These are phyloP conservation scores for Mantis religiosa DNA, from an alignment of 2,888 invertebrate genomes.

Conservation along the genomic window DNA sequence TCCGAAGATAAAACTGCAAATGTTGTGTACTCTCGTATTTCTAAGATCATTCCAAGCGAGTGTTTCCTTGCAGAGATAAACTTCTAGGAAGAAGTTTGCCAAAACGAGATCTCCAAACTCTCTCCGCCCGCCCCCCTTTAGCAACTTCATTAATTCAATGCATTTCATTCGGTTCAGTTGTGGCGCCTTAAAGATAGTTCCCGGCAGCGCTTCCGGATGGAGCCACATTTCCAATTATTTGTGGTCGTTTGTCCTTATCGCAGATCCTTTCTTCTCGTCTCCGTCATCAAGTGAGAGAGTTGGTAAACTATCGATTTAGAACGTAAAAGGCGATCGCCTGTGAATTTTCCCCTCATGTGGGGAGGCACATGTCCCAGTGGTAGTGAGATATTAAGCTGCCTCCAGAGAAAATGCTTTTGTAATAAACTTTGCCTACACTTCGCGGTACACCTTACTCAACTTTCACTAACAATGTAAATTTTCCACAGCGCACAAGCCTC, in stretches of 20 bases:
- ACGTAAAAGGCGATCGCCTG: not conserved
- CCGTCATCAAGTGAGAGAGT: not conserved
- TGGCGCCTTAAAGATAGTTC: not conserved
- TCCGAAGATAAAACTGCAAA: not conserved
- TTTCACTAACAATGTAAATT: not conserved
- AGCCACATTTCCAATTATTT: not conserved
- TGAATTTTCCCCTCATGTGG: not conserved
- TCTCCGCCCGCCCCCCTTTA: not conserved
- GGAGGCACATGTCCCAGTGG: not conserved
- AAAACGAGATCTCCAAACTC: not conserved
- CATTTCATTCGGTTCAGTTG: not conserved
- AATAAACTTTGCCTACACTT: not conserved
- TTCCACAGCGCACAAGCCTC: not conserved
- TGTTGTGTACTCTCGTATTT: not conserved
- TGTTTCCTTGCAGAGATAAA: not conserved
- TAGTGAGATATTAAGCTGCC: not conserved
- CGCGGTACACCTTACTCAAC: not conserved
- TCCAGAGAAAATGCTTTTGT: not conserved
- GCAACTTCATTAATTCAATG: not conserved
- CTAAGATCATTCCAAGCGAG: not conserved
- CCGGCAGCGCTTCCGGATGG: not conserved
- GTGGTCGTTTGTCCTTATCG: not conserved
- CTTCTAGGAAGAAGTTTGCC: not conserved
- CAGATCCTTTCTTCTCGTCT: not conserved
- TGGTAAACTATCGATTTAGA: not conserved